These are phyloP conservation scores for Brachylomia viminalis DNA, from an alignment of 2,888 invertebrate species.

Conservation along the genomic window DNA sequence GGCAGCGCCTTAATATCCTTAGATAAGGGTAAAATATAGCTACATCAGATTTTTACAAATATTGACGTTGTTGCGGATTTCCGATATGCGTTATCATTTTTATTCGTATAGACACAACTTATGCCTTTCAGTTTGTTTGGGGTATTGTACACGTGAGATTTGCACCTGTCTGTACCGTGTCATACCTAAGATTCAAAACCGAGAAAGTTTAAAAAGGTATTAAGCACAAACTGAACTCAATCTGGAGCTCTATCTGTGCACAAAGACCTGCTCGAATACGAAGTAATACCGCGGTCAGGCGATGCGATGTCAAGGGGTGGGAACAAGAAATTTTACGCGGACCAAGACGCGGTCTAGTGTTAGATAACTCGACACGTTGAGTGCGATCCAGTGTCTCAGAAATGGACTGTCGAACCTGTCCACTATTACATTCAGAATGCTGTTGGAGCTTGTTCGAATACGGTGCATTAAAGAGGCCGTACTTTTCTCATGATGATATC, in stretches of 20 bases:
- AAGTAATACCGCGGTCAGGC: too few relatives aligned
- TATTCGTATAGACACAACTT: constrained; percentile 4
- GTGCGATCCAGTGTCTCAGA: not conserved
- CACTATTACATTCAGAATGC: not conserved
- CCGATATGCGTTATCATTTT: constrained; percentile 14
- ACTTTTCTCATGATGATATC: not conserved
- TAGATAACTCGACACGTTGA: not conserved
- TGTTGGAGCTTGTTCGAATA: not conserved
- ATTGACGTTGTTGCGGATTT: not conserved
- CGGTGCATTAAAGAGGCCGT: too few relatives aligned
- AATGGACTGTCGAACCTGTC: not conserved
- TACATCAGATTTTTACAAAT: not conserved
- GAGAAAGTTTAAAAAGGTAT: not conserved
- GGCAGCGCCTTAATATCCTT: not conserved
- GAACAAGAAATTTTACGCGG: too few relatives aligned
- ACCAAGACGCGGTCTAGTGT: too few relatives aligned
- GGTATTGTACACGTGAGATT: not conserved
- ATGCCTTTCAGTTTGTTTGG: not conserved
- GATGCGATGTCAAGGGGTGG: too few relatives aligned
- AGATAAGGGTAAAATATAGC: not conserved
- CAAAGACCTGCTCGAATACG: not conserved
- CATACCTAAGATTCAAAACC: not conserved
- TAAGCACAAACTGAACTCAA: too few relatives aligned
- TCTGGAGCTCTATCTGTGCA: not conserved
- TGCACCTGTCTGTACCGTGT: not conserved